Percentiles rank a stretch among this genome's conserved stretches.
Evolutionary conservation across 2,797 vertebrate species (phyloP).

Genomic region (Clarias fuscus): DNA sequence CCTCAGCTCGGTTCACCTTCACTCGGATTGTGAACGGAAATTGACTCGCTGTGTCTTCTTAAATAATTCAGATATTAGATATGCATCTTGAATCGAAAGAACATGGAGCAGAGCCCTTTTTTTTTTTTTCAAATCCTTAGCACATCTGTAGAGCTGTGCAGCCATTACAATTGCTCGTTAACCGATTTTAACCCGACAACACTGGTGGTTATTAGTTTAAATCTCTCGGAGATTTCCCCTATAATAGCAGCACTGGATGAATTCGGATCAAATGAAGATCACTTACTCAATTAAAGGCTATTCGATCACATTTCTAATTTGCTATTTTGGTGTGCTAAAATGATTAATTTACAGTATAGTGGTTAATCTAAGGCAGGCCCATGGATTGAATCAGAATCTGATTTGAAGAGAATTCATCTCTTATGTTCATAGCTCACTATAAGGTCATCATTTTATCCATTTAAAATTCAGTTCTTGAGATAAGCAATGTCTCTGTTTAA

Average conservation of each 20-base stretch:
- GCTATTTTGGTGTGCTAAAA: neutral
- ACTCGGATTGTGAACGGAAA: neutral
- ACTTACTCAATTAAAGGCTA: neutral
- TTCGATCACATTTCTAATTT: neutral
- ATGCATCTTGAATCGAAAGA: slow-evolving; percentile 7
- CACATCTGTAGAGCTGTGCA: neutral
- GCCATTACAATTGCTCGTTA: slow-evolving; percentile 21
- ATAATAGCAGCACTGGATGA: neutral
- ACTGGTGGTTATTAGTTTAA: neutral
- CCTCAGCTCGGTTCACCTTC: neutral
- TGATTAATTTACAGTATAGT: neutral
- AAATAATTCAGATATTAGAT: slow-evolving; percentile 38
- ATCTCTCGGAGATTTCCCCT: neutral
- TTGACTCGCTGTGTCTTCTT: slow-evolving; percentile 4
- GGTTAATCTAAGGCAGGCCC: neutral
- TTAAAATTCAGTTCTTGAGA: neutral
- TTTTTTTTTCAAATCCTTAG: slow-evolving; percentile 8
- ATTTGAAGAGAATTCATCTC: neutral
- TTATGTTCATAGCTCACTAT: neutral
- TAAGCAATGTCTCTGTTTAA: neutral
- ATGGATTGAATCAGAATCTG: neutral
- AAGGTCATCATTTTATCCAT: neutral
- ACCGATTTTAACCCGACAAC: neutral
- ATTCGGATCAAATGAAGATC: slow-evolving; percentile 5
- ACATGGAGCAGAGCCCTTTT: slow-evolving; percentile 13